Evolutionary conservation across 2,888 invertebrate species (phyloP), one percentile per base, ranked within the genome.

Genomic region (Zele albiditarsus): DNA sequence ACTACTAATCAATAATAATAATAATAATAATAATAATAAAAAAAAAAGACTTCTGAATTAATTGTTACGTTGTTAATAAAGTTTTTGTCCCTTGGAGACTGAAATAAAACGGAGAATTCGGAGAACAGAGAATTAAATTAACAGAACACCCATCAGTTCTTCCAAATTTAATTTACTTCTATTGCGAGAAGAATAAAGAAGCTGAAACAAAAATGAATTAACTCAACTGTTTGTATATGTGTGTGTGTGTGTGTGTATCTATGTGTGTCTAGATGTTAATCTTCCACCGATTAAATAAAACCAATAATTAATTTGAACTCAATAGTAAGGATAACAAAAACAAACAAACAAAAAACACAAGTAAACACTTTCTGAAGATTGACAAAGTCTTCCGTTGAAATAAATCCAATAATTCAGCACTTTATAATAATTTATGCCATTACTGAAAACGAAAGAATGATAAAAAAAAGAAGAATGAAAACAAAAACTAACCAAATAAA

Each of bases 371-470:
- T 2, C 8, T 12, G 38, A 38, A 38, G 38, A 38, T 38, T 38
- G 38, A 38, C 10, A 8, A 38, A 4, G 38, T 38, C 38, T 38
- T 38, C 38, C 0, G 38, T 38, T 38, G 38, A 23, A 23, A 72
- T 53, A 33, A 53, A 65, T 2, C 31, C 27, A 5, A 25, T 71
- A 71, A 60, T 71, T 76, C 77, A 77, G 78, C 81, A 83, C 38
- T 4, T 38, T 2, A 84, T 84, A 84, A 84, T 77, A 80, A 81
- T 81, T 85, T 84, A 87, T 87, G 86, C 86, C 87, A 86, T 85
- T n/a, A 46, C 16, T n/a, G 12, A 38, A 16, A 46, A 16, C 46
- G 5, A n/a, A 46, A 46, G 14, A 6, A 14, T n/a, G 33, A 33
- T 33, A 33, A 83, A 71, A 75, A 78, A 77, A 80, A 67, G n/a